Base-by-base conservation (phyloP, 2,888 invertebrate genomes). In the Calliopum simillimum region DNA sequence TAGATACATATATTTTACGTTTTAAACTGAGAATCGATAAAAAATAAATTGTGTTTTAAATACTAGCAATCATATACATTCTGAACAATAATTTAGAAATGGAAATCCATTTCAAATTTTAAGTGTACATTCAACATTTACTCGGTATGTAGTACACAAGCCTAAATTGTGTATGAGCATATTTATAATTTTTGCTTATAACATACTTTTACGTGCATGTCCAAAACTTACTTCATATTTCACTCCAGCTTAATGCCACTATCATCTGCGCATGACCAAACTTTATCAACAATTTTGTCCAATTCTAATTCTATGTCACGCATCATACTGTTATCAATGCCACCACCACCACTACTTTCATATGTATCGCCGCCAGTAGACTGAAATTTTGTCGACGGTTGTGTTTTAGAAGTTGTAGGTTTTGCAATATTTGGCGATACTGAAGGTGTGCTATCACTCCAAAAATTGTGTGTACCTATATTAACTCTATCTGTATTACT, bases 241-340 rank as follows among this genome's bases (percentile, higher is more conserved):
- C 76, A 83, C 61, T 84, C 81, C 74, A 81, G 74, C 72, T 83
- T 82, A 59, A 84, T 80, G 74, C 81, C 81, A 70, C 82, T 80
- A 63, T 85, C 85, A 73, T 85, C 84, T 41, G 80, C 78, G 74
- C 79, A 78, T 16, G 80, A 80, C 89, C 90, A 90, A 69, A 89
- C 90, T 89, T 80, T 77, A 68, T 81, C 84, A 58, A 84, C 84
- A 68, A 83, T 82, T 68, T 84, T 81, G 25, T 91, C 90, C 63
- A 92, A 76, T 79, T 92, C 91, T 74, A 89, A 90, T 78, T 92
- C 90, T 86, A 91, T 89, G 74, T 83, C 82, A 73, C 90, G 88
- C 76, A 90, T 85, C 88, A 91, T 91, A 77, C 91, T 91, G 76
- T 91, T 90, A 51, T 90, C 91, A 73, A 92, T 91, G 71, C 89